phyloP scores from a whole-genome alignment of 2,113 vertebrate genomes.

The Solenodon paradoxus region DNA sequence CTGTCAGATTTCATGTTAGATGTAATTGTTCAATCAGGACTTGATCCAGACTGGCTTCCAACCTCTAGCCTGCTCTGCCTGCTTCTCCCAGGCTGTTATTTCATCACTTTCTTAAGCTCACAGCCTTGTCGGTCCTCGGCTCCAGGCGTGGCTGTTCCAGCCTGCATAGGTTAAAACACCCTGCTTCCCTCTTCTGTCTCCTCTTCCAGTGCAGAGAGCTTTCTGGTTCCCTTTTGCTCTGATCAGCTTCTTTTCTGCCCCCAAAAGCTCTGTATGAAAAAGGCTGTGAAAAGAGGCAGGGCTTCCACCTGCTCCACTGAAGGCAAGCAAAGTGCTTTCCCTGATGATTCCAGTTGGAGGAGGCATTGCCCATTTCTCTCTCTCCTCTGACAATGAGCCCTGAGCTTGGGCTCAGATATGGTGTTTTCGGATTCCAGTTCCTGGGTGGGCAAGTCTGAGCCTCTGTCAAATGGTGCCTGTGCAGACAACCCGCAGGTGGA shows the following conservation, averaged over 20 bases:
- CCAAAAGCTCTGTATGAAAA: not conserved
- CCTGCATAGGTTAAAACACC: not conserved
- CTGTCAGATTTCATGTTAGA: slow-evolving; percentile 2
- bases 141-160: not conserved
- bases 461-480: not conserved
- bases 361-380: not conserved
- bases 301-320: not conserved
- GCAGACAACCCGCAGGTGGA: not conserved
- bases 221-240: not conserved
- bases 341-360: no score
- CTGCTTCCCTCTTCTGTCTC: not conserved
- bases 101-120: not conserved
- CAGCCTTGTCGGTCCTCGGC: not conserved
- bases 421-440: no score
- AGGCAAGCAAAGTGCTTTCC: not conserved
- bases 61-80: not conserved
- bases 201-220: not conserved
- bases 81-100: not conserved
- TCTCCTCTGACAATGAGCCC: not conserved
- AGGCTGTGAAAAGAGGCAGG: not conserved
- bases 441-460: rapidly evolving
- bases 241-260: not conserved
- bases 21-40: not conserved
- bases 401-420: not conserved
- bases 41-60: not conserved